Evolutionary conservation across 2,888 invertebrate genomes (phyloP), one percentile per base, ranked within the genome.

Genomic region (Yponomeuta evonymella): DNA sequence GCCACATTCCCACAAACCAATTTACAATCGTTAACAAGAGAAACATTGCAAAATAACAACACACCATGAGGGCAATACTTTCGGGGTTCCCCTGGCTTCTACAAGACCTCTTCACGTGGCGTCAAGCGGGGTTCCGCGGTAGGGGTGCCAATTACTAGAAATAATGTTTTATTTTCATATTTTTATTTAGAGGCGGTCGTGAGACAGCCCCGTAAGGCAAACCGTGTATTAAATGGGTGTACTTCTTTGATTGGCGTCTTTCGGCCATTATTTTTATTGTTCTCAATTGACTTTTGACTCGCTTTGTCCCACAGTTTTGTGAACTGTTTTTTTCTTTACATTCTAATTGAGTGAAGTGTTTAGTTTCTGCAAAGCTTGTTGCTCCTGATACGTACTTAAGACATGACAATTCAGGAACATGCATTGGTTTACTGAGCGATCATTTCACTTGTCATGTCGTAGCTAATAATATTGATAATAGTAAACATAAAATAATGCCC

Each of bases 161-260:
- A 90, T 89, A 91, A 88, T 88, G 86, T 90, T 89, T 79, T 89
- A 88, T 88, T 90, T 88, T 84, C 15, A 58, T 79, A 83, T 88
- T 90, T 91, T 89, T 89, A 90, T 90, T 91, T 90, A 88, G 89
- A 90, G 92, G 90, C 88, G 89, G 88, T 86, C 88, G 89, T 90
- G 90, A 89, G 91, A 91, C 88, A 85, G 74, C 88, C 89, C 85
- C 89, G 91, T 82, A 85, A 92, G 81, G 86, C 78, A 91, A 83
- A 91, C 90, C 89, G 83, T 86, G 81, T 81, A 91, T 90, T 92
- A 91, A 89, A 86, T 79, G 79, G 81, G 80, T 84, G 83, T 84
- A 85, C 81, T 82, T 81, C 81, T 88, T 88, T 90, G 89, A 90
- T 89, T 88, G 90, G 88, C 86, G 83, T 86, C 84, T 84, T 87